Evolutionary conservation across 23 tunicate species (phyloP).

Genomic region (Oikopleura vanhoeffeni): DNA sequence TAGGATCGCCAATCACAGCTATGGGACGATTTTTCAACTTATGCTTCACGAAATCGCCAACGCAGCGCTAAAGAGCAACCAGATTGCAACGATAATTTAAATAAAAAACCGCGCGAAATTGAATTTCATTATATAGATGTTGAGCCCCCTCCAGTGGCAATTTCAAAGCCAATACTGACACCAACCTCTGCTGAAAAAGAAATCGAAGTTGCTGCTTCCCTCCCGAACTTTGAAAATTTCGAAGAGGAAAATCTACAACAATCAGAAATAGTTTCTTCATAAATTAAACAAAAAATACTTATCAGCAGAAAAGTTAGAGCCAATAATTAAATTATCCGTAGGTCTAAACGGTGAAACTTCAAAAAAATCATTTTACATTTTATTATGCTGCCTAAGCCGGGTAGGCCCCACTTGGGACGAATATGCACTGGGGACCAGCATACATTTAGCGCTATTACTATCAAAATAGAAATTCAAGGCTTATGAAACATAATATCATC

Average conservation of each 20-base stretch:
- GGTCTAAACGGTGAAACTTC: no score
- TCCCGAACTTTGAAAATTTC: neutral
- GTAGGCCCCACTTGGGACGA: no score
- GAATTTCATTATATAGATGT: neutral
- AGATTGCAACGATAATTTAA: neutral
- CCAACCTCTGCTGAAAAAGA: neutral
- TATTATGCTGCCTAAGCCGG: no score
- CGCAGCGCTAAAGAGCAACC: neutral
- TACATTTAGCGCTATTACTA: no score
- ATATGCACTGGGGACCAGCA: no score
- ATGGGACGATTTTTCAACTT: neutral
- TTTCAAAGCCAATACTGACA: neutral
- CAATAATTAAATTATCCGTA: no score
- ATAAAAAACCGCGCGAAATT: neutral
- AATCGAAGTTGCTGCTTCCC: neutral
- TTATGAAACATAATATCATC: no score
- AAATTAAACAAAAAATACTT: no score
- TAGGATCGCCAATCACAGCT: neutral
- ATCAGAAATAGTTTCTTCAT: no score
- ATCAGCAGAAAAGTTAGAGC: no score
- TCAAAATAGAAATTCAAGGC: no score
- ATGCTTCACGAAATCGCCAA: neutral
- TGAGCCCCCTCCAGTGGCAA: neutral
- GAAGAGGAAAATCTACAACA: neutral
- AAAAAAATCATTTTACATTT: no score